Evolutionary conservation across 2,888 invertebrate species (phyloP), one percentile per base, ranked within the genome.

Genomic region (Microctonus hyperodae): DNA sequence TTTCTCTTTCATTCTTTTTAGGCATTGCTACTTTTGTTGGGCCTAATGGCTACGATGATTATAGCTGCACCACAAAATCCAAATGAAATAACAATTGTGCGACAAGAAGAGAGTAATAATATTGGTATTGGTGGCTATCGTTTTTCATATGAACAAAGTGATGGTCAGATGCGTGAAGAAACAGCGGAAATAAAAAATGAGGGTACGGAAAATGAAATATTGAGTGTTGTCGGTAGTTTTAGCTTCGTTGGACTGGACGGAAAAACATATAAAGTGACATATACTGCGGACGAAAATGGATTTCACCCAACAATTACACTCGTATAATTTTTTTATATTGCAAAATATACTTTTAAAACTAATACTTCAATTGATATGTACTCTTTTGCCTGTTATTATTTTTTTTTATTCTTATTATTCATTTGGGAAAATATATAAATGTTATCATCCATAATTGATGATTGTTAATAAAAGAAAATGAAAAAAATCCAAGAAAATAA

Each of bases 81-180:
- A 2, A 79, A 80, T 55, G 81, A 80, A 4, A 76, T 83, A 44
- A 83, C 83, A 31, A 83, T 84, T 62, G 68, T 79, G 5, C 78
- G 75, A 23, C 83, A 83, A 65, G 83, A 84, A 55, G 83, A 83
- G 65, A 76, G 78, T 60, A 83, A 84, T 72, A 84, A 81, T 70
- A 83, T 83, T 65, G 84, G 83, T 2, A 79, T 83, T 5, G 79
- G 82, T 44, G 81, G 81, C 56, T 83, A 83, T 69, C 83, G 78
- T 68, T 84, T 80, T 72, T 82, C 82, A 65, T 84, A 83, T 69
- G 83, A 82, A 70, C 83, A 82, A 59, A 84, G 84, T 70, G 84
- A 83, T 59, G 83, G 83, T 0, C 83, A 84, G 57, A 82, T 79
- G 55, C 78, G 82, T 59, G 84, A 84, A 57, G 83, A 84, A 70